These are phyloP conservation scores for Neodiprion virginianus DNA, from an alignment of 1,140 invertebrate species.

Conservation along the genomic window DNA sequence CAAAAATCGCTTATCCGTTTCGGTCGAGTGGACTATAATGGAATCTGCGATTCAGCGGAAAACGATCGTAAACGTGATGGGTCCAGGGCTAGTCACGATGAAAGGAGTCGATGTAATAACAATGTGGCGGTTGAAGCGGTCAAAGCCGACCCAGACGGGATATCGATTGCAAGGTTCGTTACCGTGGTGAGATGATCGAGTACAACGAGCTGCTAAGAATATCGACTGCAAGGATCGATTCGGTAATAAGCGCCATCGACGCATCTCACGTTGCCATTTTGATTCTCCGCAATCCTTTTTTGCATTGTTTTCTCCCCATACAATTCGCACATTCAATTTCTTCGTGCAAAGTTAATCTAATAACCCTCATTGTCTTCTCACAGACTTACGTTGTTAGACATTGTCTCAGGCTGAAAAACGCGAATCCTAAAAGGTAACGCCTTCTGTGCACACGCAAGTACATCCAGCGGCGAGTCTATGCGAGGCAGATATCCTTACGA, in stretches of 20 bases:
- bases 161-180: background rate
- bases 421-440: no score
- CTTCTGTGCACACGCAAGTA: background rate
- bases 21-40: background rate
- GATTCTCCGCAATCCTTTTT: no score
- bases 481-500: background rate
- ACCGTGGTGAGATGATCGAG: background rate
- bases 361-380: no score
- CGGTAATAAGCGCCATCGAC: no score
- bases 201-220: background rate
- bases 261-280: no score
- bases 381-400: no score
- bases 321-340: no score
- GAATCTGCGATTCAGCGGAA: background rate
- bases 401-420: no score
- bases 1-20: background rate
- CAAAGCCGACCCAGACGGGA: background rate
- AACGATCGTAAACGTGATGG: background rate
- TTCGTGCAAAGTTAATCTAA: no score
- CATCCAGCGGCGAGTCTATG: background rate
- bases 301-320: no score
- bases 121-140: slow-evolving; percentile 1
- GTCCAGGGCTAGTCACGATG: background rate
- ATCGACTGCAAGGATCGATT: background rate
- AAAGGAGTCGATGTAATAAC: slow-evolving; percentile 5